A percentile compares a stretch with the other conserved stretches of the same genome.
Conservation (phyloP, 2,113 vertebrate genomes). For the Mesitornis unicolor region DNA sequence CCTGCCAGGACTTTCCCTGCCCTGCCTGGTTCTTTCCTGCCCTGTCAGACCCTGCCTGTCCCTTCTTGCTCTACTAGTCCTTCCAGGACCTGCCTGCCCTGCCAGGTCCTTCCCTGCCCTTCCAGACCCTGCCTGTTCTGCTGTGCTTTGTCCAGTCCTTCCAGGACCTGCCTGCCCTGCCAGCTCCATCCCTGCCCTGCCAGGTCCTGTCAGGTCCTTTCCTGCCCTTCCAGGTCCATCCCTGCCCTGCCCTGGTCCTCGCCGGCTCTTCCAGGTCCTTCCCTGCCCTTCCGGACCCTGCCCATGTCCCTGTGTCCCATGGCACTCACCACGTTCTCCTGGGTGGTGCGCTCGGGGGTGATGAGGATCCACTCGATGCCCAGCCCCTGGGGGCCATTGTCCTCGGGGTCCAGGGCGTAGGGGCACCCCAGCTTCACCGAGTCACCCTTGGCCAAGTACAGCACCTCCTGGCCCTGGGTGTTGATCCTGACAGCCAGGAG, state of each 20-base stretch:
- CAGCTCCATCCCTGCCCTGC: background rate
- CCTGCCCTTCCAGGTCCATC: too few relatives aligned
- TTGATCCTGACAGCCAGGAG: slow-evolving; percentile 70
- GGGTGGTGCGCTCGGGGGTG: slow-evolving; percentile 79
- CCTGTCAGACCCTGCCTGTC: background rate
- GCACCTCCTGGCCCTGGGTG: slow-evolving; percentile 69
- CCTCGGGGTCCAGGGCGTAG: slow-evolving; percentile 71
- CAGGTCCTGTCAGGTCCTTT: background rate
- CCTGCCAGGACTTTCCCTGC: too few relatives aligned
- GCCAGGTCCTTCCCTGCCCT: background rate
- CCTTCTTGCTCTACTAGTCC: background rate
- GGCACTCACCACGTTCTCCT: slow-evolving; percentile 75
- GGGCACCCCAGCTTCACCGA: slow-evolving; percentile 81
- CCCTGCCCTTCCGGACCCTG: background rate
- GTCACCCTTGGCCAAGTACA: slow-evolving; percentile 78
- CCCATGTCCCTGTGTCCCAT: background rate
- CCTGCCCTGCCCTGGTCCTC: background rate
- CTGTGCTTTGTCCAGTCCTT: background rate
- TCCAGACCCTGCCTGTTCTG: too few relatives aligned
- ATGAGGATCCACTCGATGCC: slow-evolving; percentile 87
- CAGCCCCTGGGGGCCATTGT: slow-evolving; percentile 79
- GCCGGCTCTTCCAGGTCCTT: too few relatives aligned
- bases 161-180: background rate
- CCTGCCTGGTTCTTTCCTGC: background rate
- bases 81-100: background rate